phyloP scores from a whole-genome alignment of 2,797 vertebrate species.

The Menidia menidia region DNA sequence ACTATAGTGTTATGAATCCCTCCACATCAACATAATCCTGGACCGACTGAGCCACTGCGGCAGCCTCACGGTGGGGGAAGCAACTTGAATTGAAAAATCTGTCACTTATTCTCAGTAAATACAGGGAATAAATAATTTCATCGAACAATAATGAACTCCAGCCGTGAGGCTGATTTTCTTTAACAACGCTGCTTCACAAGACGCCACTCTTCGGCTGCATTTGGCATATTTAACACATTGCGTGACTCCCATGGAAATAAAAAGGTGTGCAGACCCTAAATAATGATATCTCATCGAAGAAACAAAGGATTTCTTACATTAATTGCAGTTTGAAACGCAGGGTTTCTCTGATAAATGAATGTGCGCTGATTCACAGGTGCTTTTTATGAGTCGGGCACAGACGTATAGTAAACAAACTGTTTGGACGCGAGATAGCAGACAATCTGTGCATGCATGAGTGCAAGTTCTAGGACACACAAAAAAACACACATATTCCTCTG shows the following conservation, averaged over 20 bases:
- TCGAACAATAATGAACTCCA: conserved; percentile 17
- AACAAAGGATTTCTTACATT: neutral
- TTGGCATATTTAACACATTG: conserved; percentile 41
- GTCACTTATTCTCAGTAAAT: conserved; percentile 15
- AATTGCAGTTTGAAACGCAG: conserved; percentile 6
- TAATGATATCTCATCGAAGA: conserved; percentile 18
- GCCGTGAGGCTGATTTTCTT: conserved; percentile 27
- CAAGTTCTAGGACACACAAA: neutral
- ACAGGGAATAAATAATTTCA: conserved; percentile 39
- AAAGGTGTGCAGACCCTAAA: conserved; percentile 17
- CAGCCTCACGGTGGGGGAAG: neutral
- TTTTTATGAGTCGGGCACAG: conserved; percentile 8
- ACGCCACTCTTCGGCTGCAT: conserved; percentile 41
- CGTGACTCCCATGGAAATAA: neutral
- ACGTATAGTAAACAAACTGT: conserved; percentile 33
- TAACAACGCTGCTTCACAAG: conserved; percentile 29
- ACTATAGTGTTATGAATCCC: neutral
- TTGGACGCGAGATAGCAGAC: conserved; percentile 8
- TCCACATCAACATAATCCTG: conserved; percentile 15
- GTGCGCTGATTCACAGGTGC: conserved; percentile 15
- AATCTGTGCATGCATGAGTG: conserved; percentile 19
- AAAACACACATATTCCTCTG: conserved; percentile 16
- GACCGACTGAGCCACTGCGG: neutral
- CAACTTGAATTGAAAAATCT: conserved; percentile 28
- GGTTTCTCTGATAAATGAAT: neutral